These are phyloP conservation scores for Drosophila algonquin DNA, from an alignment of 2,888 invertebrate genomes.

Conservation along the genomic window DNA sequence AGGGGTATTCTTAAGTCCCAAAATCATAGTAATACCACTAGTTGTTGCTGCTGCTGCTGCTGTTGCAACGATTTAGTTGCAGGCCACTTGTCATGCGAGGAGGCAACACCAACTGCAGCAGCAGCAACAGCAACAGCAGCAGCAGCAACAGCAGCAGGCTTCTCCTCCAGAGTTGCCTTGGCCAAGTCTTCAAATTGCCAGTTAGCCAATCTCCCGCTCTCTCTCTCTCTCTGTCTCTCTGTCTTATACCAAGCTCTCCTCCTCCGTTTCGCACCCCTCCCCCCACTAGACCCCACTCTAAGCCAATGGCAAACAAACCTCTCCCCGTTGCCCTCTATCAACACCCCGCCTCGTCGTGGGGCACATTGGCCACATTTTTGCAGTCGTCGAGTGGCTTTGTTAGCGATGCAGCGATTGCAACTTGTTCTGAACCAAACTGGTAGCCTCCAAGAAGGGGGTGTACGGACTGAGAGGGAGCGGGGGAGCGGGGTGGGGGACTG, in stretches of 20 bases:
- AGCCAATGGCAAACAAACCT: conserved; percentile 24
- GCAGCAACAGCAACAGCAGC: conserved; percentile 48
- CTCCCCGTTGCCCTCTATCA: conserved; percentile 37
- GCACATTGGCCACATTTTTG: conserved; percentile 66
- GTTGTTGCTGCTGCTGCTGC: conserved; percentile 17
- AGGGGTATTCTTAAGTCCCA: background rate
- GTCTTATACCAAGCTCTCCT: background rate
- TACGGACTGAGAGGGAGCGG: conserved; percentile 20
- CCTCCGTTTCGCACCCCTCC: too few species aligned
- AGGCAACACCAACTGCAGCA: conserved; percentile 43
- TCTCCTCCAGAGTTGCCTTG: conserved; percentile 42
- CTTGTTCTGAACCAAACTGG: conserved; percentile 54
- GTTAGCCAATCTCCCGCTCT: conserved; percentile 47
- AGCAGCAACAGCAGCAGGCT: conserved; percentile 37
- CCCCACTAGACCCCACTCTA: conserved; percentile 15
- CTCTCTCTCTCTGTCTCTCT: background rate
- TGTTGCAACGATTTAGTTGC: conserved; percentile 55
- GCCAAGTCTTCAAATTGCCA: conserved; percentile 68
- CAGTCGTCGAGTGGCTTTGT: conserved; percentile 76
- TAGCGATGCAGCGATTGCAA: conserved; percentile 62
- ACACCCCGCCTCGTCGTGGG: conserved; percentile 32
- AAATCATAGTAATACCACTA: background rate
- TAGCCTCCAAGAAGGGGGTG: conserved; percentile 23
- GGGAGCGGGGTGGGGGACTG: background rate
- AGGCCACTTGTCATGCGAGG: conserved; percentile 71